These are phyloP conservation scores for Phylloscopus trochilus DNA, from an alignment of 2,113 vertebrate species.

Conservation along the genomic window DNA sequence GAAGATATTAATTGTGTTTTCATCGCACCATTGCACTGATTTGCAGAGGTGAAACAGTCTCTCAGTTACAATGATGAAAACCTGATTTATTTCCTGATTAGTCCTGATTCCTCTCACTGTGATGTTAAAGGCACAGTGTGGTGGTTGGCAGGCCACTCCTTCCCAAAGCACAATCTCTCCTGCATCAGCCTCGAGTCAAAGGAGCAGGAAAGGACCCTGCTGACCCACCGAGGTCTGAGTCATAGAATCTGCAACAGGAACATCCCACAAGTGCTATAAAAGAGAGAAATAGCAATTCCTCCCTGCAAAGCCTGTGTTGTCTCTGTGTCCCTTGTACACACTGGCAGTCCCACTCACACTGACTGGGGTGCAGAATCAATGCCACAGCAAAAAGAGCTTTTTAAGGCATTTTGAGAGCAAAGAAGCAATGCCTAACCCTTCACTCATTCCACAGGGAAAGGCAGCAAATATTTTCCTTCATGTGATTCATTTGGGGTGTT, in stretches of 20 bases:
- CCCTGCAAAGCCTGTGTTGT: neutral
- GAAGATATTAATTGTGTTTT: slow-evolving; percentile 7
- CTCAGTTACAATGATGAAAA: slow-evolving; percentile 12
- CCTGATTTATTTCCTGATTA: neutral
- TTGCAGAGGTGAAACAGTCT: neutral
- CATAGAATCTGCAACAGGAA: neutral
- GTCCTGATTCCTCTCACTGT: neutral
- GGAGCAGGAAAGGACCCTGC: neutral
- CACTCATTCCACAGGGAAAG: neutral
- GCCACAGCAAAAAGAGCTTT: neutral
- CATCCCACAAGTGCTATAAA: neutral
- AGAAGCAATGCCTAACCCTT: neutral
- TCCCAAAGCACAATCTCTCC: neutral
- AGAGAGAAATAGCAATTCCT: neutral
- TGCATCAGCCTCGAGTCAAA: neutral
- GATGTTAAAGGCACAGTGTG: neutral
- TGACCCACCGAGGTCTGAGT: neutral
- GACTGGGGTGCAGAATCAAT: neutral
- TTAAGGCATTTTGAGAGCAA: neutral
- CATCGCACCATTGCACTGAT: neutral
- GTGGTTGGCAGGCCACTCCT: neutral
- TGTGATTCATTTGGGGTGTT: neutral
- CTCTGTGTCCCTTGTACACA: neutral
- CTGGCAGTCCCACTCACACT: neutral
- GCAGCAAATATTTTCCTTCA: neutral